Conservation (phyloP, 2,888 invertebrate genomes). For the Melolontha melolontha region DNA sequence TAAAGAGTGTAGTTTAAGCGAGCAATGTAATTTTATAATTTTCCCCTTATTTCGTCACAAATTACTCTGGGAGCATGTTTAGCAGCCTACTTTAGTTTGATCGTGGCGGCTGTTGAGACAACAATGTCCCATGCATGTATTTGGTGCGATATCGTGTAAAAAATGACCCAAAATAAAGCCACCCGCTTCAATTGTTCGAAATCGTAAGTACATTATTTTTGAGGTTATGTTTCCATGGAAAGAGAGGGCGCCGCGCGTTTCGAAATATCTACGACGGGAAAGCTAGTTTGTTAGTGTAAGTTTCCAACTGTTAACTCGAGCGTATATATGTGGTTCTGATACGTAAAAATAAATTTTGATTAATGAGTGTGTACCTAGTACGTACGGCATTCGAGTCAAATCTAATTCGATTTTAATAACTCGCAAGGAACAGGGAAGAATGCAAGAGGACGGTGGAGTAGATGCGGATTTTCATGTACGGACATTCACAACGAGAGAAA, state of each 20-base stretch:
- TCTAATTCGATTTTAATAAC: conserved; percentile 45
- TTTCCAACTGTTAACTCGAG: no score
- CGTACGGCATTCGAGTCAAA: background rate
- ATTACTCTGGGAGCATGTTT: conserved; percentile 66
- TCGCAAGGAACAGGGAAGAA: conserved; percentile 1
- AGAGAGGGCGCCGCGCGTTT: no score
- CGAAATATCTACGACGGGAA: no score
- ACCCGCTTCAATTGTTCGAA: no score
- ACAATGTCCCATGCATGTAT: conserved; percentile 53
- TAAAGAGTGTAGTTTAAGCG: conserved; percentile 65
- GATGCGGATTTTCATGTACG: conserved; percentile 23
- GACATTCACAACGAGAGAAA: conserved; percentile 1
- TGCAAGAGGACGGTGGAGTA: background rate
- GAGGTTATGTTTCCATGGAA: no score
- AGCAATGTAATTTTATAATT: conserved; percentile 69
- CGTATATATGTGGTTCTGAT: no score
- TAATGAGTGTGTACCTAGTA: conserved; percentile 4
- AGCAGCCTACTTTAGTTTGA: conserved; percentile 65
- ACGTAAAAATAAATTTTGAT: conserved; percentile 7
- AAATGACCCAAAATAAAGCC: no score
- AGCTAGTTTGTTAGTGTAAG: no score
- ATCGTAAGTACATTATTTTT: no score
- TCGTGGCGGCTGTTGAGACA: conserved; percentile 62
- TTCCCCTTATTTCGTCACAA: conserved; percentile 69
- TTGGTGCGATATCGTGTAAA: conserved; percentile 22